A percentile compares a stretch with the other conserved stretches of the same genome.
Conservation (phyloP, 2,113 vertebrate genomes). For the Microcebus lehilahytsara region DNA sequence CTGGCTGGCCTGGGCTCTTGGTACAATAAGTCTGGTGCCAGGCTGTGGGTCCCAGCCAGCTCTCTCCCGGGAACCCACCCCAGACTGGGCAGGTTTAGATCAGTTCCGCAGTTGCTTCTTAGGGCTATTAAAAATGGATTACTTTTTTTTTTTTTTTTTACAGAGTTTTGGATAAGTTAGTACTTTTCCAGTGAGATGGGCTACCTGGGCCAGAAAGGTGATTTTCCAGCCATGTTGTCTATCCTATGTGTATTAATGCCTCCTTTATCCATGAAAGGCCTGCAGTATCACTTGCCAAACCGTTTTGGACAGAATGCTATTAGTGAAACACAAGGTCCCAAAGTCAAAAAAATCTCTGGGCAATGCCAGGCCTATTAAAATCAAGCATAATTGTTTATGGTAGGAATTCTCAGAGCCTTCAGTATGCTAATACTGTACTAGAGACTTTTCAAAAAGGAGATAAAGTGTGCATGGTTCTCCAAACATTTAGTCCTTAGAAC, state of each 20-base stretch:
- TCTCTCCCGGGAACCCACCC: constrained; percentile 62
- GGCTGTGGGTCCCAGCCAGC: constrained; percentile 26
- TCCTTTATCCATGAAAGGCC: neutral
- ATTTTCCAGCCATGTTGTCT: neutral
- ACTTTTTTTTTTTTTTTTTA: neutral
- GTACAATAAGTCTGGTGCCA: constrained; percentile 67
- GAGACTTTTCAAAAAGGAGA: neutral
- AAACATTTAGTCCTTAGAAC: neutral
- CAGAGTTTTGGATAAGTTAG: neutral
- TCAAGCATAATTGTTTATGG: neutral
- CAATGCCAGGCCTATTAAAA: neutral
- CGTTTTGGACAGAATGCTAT: neutral
- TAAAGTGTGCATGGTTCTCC: neutral
- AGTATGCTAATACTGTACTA: neutral
- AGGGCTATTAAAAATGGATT: neutral
- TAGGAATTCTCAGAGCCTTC: neutral
- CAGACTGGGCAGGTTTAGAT: constrained; percentile 3
- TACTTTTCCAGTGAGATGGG: constrained; percentile 69
- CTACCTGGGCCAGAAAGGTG: neutral
- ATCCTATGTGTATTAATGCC: neutral
- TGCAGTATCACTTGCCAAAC: neutral
- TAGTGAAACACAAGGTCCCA: neutral
- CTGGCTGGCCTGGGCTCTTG: constrained; percentile 74
- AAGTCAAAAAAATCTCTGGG: neutral
- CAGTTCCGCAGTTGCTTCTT: neutral